Conservation (phyloP, 2,888 invertebrate species). For the Campoletis raptor region DNA sequence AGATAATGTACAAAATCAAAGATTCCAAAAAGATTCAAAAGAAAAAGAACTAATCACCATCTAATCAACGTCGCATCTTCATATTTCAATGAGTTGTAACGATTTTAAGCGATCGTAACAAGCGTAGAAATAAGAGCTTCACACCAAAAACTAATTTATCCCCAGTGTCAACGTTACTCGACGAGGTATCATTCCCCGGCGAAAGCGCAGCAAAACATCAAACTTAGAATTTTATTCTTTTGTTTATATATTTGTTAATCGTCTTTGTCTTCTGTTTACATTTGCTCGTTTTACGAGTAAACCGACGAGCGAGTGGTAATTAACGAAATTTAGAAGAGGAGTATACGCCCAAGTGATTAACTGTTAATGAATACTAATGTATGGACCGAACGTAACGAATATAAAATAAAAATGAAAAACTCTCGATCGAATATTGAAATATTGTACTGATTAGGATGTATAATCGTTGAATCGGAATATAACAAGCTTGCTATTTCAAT, state of each 20-base stretch:
- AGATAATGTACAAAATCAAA: slow-evolving; percentile 33
- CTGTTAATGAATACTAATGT: slow-evolving; percentile 41
- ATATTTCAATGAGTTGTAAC: slow-evolving; percentile 64
- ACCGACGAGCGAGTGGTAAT: background rate
- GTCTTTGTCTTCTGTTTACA: slow-evolving; percentile 47
- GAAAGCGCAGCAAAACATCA: slow-evolving; percentile 56
- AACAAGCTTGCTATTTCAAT: slow-evolving; percentile 4
- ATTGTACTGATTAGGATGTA: slow-evolving; percentile 50
- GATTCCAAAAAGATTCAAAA: slow-evolving; percentile 36
- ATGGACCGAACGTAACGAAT: slow-evolving; percentile 2
- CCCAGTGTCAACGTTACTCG: slow-evolving; percentile 54
- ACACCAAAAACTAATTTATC: slow-evolving; percentile 78
- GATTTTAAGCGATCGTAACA: slow-evolving; percentile 51
- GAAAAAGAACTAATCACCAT: slow-evolving; percentile 32
- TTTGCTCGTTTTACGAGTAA: slow-evolving; percentile 55
- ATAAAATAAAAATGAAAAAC: slow-evolving; percentile 22
- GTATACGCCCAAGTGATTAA: slow-evolving; percentile 14
- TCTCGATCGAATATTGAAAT: slow-evolving; percentile 47
- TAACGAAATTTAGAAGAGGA: background rate
- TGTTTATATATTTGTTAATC: slow-evolving; percentile 34
- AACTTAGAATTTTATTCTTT: slow-evolving; percentile 59
- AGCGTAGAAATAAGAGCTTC: slow-evolving; percentile 71
- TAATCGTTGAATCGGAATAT: slow-evolving; percentile 24
- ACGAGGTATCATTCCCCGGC: slow-evolving; percentile 30
- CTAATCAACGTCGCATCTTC: slow-evolving; percentile 47